These are phyloP conservation scores for Philhelius pedissequus DNA, from an alignment of 2,888 invertebrate species.

Conservation along the genomic window DNA sequence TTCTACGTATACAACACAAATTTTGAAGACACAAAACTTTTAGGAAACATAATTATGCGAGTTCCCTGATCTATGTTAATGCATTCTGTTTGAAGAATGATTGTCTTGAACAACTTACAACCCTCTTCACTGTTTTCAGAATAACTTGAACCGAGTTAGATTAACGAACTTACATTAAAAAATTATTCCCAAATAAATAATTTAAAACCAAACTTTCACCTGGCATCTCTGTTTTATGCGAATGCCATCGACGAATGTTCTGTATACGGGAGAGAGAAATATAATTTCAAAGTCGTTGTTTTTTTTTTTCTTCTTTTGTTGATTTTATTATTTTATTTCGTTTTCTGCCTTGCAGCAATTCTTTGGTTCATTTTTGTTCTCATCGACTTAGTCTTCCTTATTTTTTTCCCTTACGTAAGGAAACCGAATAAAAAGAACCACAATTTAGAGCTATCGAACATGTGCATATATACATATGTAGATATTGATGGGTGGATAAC, in stretches of 20 bases:
- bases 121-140: no score
- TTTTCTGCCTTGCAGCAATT: conserved; percentile 17
- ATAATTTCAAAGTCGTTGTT: conserved; percentile 25
- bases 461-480: no score
- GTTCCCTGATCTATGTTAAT: no score
- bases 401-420: not conserved
- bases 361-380: conserved; percentile 32
- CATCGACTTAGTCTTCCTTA: not conserved
- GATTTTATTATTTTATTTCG: conserved; percentile 17
- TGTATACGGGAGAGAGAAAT: not conserved
- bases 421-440: not conserved
- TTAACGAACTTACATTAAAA: no score
- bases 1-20: no score
- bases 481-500: no score
- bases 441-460: conserved; percentile 25
- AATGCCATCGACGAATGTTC: not conserved
- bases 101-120: no score
- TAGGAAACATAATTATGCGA: no score
- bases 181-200: no score
- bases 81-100: no score
- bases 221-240: not conserved
- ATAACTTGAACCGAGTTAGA: no score
- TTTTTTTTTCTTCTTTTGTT: not conserved
- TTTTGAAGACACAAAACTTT: no score
- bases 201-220: not conserved